Percentiles rank a stretch among this genome's conserved stretches.
Evolutionary conservation across 2,888 invertebrate genomes (phyloP).

Genomic region (Aleiodes leptofemur): DNA sequence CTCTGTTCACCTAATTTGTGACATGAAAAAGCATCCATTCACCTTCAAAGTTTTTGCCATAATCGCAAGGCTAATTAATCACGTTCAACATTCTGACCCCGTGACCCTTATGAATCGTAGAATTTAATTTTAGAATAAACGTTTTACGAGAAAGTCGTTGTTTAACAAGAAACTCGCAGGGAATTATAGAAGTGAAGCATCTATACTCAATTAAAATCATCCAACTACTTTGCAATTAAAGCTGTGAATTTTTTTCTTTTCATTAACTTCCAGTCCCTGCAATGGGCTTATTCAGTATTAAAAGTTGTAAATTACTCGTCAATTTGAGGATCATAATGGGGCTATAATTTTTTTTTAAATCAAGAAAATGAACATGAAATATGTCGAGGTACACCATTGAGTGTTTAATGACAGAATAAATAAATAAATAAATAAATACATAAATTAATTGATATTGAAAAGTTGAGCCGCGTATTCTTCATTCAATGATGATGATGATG

Average conservation of each 20-base stretch:
- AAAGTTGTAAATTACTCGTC: neutral
- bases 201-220: slow-evolving; percentile 2
- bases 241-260: neutral
- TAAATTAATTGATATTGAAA: slow-evolving; percentile 14
- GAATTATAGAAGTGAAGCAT: too few relatives aligned
- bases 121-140: neutral
- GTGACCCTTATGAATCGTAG: slow-evolving; percentile 10
- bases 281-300: too few relatives aligned
- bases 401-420: slow-evolving; percentile 34
- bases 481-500: slow-evolving; percentile 29
- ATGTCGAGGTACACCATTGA: neutral
- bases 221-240: neutral
- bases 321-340: neutral
- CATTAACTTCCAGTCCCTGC: too few relatives aligned
- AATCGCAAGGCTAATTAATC: neutral
- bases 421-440: slow-evolving; percentile 50
- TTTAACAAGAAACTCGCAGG: too few relatives aligned
- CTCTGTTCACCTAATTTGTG: too few relatives aligned
- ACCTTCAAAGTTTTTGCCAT: neutral
- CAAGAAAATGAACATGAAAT: neutral
- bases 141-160: neutral
- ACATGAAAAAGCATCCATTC: too few relatives aligned
- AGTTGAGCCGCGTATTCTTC: slow-evolving; percentile 38
- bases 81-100: neutral
- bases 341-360: neutral